These are phyloP conservation scores for Zoanthus solanderi DNA, from an alignment of 92 coral and sea anemone genomes.

Conservation along the genomic window DNA sequence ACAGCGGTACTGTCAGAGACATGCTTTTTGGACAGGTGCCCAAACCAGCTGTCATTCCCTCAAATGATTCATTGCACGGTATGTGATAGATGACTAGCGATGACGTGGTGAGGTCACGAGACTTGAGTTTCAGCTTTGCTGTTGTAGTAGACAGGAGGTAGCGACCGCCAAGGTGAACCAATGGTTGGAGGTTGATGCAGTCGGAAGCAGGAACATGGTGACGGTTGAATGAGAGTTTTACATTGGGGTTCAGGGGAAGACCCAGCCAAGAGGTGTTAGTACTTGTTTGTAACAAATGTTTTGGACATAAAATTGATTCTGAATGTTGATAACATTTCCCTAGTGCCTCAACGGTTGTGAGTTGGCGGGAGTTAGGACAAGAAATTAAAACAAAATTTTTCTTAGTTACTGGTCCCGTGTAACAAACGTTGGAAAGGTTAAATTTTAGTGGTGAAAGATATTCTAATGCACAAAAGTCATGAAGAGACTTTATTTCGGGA, in stretches of 20 bases:
- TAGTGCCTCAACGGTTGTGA: conserved; percentile 28
- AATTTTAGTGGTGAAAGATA: conserved; percentile 12
- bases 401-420: conserved; percentile 9
- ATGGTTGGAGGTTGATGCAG: conserved; percentile 44
- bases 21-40: too few species aligned
- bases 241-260: conserved; percentile 29
- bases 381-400: conserved; percentile 24
- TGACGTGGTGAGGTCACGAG: conserved; percentile 9
- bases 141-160: conserved; percentile 26
- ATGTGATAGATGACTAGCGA: neutral
- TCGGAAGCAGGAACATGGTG: conserved; percentile 29
- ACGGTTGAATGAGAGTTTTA: conserved; percentile 45
- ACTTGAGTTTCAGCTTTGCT: conserved; percentile 11
- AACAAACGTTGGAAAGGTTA: conserved; percentile 2
- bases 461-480: conserved; percentile 11
- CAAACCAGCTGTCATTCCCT: too few species aligned
- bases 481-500: conserved; percentile 19
- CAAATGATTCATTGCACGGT: too few species aligned
- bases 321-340: neutral
- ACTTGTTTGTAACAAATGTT: conserved; percentile 1
- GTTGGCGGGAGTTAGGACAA: conserved; percentile 7
- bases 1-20: too few species aligned
- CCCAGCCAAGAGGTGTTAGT: conserved; percentile 32
- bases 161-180: conserved; percentile 50
- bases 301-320: conserved; percentile 8